These are phyloP conservation scores for Pseudococcus jackbeardsleyi DNA, from an alignment of 2,888 invertebrate species.

Conservation along the genomic window DNA sequence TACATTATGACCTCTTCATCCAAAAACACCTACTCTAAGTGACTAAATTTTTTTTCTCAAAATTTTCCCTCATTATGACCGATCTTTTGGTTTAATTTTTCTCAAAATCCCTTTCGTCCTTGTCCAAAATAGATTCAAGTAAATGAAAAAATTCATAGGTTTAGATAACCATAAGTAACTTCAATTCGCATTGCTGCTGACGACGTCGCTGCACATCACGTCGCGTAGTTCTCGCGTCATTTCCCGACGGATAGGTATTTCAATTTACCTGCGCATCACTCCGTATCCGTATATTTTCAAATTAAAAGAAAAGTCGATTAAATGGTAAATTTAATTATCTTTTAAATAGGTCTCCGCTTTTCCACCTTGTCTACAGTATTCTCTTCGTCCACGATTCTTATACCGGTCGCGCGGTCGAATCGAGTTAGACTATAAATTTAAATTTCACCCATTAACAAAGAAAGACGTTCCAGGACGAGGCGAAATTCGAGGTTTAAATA, in stretches of 20 bases:
- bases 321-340: constrained; percentile 19
- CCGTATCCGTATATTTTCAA: neutral
- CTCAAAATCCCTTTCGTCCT: too few relatives aligned
- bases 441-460: neutral
- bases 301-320: neutral
- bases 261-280: neutral
- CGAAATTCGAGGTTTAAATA: neutral
- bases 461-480: neutral
- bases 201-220: too few relatives aligned
- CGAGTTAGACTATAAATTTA: neutral
- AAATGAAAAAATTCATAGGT: too few relatives aligned
- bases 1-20: too few relatives aligned
- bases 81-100: too few relatives aligned
- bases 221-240: neutral
- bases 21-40: too few relatives aligned
- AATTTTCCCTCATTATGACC: too few relatives aligned
- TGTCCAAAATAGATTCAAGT: too few relatives aligned
- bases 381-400: too few relatives aligned
- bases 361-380: neutral
- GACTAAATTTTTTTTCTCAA: too few relatives aligned
- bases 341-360: neutral
- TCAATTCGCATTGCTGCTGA: too few relatives aligned
- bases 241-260: neutral
- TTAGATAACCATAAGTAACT: too few relatives aligned
- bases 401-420: neutral